Conservation (phyloP, 2,797 vertebrate species). For the Coranthus polyacanthus region DNA sequence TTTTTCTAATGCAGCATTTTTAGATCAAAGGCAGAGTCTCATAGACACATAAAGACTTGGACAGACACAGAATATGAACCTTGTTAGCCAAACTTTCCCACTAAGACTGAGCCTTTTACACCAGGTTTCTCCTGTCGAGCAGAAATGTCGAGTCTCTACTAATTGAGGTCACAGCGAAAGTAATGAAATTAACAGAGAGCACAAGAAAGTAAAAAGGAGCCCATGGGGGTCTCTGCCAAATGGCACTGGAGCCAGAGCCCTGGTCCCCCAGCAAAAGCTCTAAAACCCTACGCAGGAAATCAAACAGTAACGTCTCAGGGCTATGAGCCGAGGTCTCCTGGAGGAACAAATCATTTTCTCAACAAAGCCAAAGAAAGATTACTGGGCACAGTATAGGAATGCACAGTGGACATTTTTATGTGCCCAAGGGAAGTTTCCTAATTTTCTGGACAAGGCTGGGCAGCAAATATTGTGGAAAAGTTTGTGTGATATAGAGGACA, state of each 20-base stretch:
- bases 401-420: slow-evolving; percentile 77
- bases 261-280: slow-evolving; percentile 71
- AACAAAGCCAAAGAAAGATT: slow-evolving; percentile 84
- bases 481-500: slow-evolving; percentile 64
- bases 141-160: slow-evolving; percentile 74
- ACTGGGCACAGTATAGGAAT: slow-evolving; percentile 80
- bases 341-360: slow-evolving; percentile 83
- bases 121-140: slow-evolving; percentile 55
- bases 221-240: slow-evolving; percentile 71
- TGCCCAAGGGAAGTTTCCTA: slow-evolving; percentile 78
- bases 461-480: slow-evolving; percentile 77
- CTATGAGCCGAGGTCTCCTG: slow-evolving; percentile 81
- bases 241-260: slow-evolving; percentile 71
- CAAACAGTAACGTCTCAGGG: slow-evolving; percentile 83
- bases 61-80: slow-evolving; percentile 47
- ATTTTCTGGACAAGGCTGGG: slow-evolving; percentile 78
- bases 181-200: slow-evolving; percentile 84
- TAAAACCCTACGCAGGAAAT: slow-evolving; percentile 82
- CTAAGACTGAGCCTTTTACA: slow-evolving; percentile 52
- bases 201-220: slow-evolving; percentile 76
- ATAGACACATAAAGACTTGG: slow-evolving; percentile 34
- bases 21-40: slow-evolving; percentile 27
- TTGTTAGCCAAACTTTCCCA: slow-evolving; percentile 31
- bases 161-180: slow-evolving; percentile 85
- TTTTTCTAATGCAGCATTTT: slow-evolving; percentile 25